phyloP scores from a whole-genome alignment of 1,140 invertebrate species.

The Trichoplusia ni region DNA sequence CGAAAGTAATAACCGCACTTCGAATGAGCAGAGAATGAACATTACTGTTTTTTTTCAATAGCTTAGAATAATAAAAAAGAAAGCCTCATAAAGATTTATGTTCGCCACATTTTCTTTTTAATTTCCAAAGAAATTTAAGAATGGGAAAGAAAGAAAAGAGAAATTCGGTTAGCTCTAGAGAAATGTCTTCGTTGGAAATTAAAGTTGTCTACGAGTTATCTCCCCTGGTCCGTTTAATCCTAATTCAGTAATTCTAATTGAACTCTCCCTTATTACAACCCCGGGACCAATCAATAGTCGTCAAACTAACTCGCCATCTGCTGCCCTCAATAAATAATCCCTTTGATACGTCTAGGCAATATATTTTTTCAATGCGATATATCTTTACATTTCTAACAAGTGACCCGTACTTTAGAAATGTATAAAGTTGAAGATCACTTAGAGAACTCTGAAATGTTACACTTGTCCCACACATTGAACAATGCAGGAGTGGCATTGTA shows the following conservation, averaged over 20 bases:
- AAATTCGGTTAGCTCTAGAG: background rate
- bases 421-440: background rate
- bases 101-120: constrained; percentile 8
- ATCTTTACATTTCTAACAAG: constrained; percentile 6
- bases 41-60: constrained; percentile 9
- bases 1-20: constrained; percentile 9
- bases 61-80: constrained; percentile 1
- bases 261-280: background rate
- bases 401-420: constrained; percentile 4
- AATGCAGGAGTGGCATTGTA: no score
- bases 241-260: constrained; percentile 28
- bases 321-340: constrained; percentile 9
- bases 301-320: constrained; percentile 13
- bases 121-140: constrained; percentile 13
- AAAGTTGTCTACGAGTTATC: constrained; percentile 16
- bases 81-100: constrained; percentile 6
- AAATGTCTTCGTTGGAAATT: constrained; percentile 4
- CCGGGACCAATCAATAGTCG: constrained; percentile 8
- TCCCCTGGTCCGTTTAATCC: constrained; percentile 16
- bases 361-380: constrained; percentile 11
- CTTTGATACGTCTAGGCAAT: constrained; percentile 2
- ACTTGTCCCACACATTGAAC: no score
- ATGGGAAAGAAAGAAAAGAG: background rate
- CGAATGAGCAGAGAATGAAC: background rate
- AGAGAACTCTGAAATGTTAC: constrained; percentile 4